A percentile compares a stretch with the other conserved stretches of the same genome.
phyloP scores from a whole-genome alignment of 2,113 vertebrate species.

The Ginglymostoma cirratum region DNA sequence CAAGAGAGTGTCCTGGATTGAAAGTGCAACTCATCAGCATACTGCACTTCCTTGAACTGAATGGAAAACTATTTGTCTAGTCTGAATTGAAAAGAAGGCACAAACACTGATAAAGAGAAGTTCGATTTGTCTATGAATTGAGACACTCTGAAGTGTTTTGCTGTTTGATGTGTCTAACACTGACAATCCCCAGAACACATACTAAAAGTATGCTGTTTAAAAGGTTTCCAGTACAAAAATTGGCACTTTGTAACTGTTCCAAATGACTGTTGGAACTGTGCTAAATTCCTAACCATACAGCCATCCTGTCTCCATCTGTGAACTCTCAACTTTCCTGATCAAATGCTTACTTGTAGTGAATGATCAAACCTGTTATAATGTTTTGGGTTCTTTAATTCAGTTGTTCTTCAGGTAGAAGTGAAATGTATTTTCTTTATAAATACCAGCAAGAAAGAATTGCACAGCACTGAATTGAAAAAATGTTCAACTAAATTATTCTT shows the following conservation, averaged over 20 bases:
- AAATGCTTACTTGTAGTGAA: not conserved
- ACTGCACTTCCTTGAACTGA: slow-evolving; percentile 19
- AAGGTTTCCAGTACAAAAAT: not conserved
- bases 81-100: slow-evolving; percentile 34
- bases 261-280: slow-evolving; percentile 10
- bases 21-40: not conserved
- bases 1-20: not conserved
- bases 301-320: slow-evolving; percentile 34
- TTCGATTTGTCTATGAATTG: not conserved
- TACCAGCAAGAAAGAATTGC: not conserved
- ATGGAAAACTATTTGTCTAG: slow-evolving; percentile 22
- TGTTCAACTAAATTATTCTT: not conserved
- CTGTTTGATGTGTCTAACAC: slow-evolving; percentile 14
- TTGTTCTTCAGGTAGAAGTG: not conserved
- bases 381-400: not conserved
- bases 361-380: not conserved
- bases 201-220: slow-evolving; percentile 21
- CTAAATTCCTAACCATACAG: slow-evolving; percentile 22
- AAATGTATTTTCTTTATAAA: not conserved
- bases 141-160: slow-evolving; percentile 34
- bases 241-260: slow-evolving; percentile 10
- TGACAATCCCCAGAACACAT: slow-evolving; percentile 31
- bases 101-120: slow-evolving; percentile 34
- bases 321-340: slow-evolving; percentile 15
- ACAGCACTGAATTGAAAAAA: not conserved